Evolutionary conservation across 1,140 invertebrate genomes (phyloP).

Genomic region (Pachypsylla venusta): DNA sequence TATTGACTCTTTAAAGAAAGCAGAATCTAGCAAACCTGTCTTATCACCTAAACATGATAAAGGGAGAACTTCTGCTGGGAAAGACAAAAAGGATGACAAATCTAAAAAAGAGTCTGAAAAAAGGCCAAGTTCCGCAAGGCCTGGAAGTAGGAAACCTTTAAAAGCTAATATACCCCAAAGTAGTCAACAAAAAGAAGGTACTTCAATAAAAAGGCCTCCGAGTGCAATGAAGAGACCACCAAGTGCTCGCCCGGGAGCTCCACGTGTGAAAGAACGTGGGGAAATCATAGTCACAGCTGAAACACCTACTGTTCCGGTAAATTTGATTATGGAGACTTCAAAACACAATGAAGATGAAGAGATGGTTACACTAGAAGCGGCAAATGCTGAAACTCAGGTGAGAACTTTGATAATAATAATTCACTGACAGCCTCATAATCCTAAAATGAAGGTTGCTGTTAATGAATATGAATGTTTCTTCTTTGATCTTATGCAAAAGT

Average conservation of each 20-base stretch:
- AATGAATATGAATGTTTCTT: too few relatives aligned
- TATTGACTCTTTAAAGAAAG: too few relatives aligned
- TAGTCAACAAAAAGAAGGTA: background rate
- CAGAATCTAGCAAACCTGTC: background rate
- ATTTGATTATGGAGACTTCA: slow-evolving; percentile 20
- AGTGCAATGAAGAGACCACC: slow-evolving; percentile 45
- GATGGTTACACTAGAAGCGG: slow-evolving; percentile 37
- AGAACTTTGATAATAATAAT: too few relatives aligned
- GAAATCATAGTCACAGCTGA: slow-evolving; percentile 34
- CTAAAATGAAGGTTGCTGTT: too few relatives aligned
- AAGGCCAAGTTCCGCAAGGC: background rate
- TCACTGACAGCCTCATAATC: too few relatives aligned
- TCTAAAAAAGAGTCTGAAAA: background rate
- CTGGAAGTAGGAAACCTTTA: background rate
- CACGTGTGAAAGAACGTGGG: slow-evolving; percentile 40
- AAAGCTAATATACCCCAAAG: background rate
- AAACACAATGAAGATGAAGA: slow-evolving; percentile 38
- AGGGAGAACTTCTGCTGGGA: background rate
- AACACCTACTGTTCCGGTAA: slow-evolving; percentile 17
- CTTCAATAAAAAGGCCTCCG: background rate
- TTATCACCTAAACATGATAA: background rate
- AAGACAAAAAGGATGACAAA: background rate
- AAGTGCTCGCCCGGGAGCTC: slow-evolving; percentile 61
- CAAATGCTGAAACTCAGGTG: slow-evolving; percentile 19
- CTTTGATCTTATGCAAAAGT: too few relatives aligned